Base-by-base conservation (phyloP, 2,888 invertebrate species). In the Cephonodes hylas region DNA sequence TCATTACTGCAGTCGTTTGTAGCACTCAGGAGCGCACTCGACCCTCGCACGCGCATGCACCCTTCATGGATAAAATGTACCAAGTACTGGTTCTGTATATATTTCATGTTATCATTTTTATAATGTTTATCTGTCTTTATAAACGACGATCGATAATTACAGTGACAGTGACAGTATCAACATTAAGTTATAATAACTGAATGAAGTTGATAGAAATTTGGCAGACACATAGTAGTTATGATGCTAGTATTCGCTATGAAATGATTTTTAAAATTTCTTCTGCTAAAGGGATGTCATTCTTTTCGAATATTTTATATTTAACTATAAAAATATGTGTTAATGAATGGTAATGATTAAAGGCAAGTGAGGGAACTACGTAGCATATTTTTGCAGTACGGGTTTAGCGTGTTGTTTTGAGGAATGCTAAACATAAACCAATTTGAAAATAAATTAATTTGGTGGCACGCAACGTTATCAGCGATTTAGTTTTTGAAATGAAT, bases 391-490 rank as follows among this genome's bases (percentile, higher is more conserved):
- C 6, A 7, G 8, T n/a, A 27, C 15, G 53, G n/a, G 53, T 27
- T 53, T 31, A 27, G 27, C 18, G 4, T 5, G 1, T 18, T 0
- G 15, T 31, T 7, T 3, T 5, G 31, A 60, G 66, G 73, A 77
- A 73, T 81, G 77, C 79, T 71, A 81, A 81, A 79, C 80, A 80
- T 81, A 77, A 80, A 74, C 72, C 70, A 73, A 77, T 72, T 77
- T 66, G 71, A 77, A 84, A 79, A 80, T 74, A 87, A 90, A 89
- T 89, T 88, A 89, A 91, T 88, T 88, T 69, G 76, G 69, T 67
- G 85, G 79, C 91, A 92, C 91, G 91, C 91, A 86, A 91, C 81
- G 80, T 66, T 78, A 79, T 79, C 80, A 70, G 75, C 81, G 79
- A 85, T 85, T 87, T 79, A 78, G 75, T 83, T 83, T n/a, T 79